Evolutionary conservation across 2,888 invertebrate genomes (phyloP), one percentile per base, ranked within the genome.

Genomic region (Eulithis testata): DNA sequence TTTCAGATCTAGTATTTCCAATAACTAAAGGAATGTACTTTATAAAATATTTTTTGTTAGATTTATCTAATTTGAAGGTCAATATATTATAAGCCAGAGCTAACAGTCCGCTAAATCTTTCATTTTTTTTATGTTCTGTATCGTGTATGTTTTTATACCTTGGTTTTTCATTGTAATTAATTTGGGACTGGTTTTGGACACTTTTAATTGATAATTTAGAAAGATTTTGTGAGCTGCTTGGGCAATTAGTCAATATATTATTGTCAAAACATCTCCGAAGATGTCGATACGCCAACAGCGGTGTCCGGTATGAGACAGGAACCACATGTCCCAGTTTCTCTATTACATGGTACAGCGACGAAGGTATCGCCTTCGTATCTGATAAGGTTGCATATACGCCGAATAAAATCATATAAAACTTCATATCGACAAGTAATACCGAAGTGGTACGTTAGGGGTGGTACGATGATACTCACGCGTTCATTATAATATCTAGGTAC

Each of bases 351-450:
- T 55, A 54, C 49, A 59, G 27, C 7, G 53, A 51, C 14, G 27
- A 21, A 49, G 55, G 27, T 51, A 51, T 56, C 9, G 60, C 51
- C 55, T 45, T 50, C 27, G 37, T 12, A 45, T 47, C 14, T 9
- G 44, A 40, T 36, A 36, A 56, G 8, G 45, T 14, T n/a, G 43
- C 31, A 7, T 57, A 43, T 47, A 51, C 37, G 11, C 11, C 47
- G 21, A 63, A 37, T 51, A 60, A 37, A 56, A 37, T n/a, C 4
- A 50, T 40, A 36, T 36, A 54, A 37, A 45, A 60, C 53, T 60
- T 57, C 67, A 67, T 67, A 44, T 57, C 57, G 44, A 40, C 40
- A 8, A 40, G 40, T 40, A 40, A 40, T 40, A 8, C 40, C 40
- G 8, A 40, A 40, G 40, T 40, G 9, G 40, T 40, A 11, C 8